Evolutionary conservation across 2,888 invertebrate genomes (phyloP).

Genomic region (Spisula solida): DNA sequence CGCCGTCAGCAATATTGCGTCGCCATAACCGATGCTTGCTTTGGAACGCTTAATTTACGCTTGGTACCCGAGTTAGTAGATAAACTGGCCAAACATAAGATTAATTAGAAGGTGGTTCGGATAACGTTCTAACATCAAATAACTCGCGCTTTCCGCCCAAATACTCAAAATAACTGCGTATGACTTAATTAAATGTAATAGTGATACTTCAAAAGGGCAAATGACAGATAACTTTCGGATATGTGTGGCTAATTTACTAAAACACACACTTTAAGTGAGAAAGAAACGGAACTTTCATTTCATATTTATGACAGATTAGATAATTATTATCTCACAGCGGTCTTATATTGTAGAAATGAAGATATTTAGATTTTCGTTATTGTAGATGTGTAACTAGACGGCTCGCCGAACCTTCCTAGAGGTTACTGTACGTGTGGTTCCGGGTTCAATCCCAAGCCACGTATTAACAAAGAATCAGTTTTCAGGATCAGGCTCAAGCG

Average conservation of each 20-base stretch:
- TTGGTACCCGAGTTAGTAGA: constrained; percentile 10
- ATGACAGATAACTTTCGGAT: background rate
- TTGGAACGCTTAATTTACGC: constrained; percentile 27
- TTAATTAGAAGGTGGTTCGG: constrained; percentile 21
- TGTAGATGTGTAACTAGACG: too few species aligned
- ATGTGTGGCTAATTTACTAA: background rate
- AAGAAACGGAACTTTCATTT: background rate
- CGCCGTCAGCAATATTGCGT: constrained; percentile 21
- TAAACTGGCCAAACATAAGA: background rate
- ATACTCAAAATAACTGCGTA: constrained; percentile 24
- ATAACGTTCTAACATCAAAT: constrained; percentile 19
- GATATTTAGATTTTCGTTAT: too few species aligned
- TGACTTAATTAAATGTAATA: constrained; percentile 1
- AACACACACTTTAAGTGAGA: background rate
- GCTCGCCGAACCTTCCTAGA: too few species aligned
- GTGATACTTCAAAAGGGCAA: background rate
- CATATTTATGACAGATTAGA: constrained; percentile 15
- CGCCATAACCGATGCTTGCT: constrained; percentile 27
- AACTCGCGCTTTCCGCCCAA: constrained; percentile 15
- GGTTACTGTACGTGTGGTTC: too few species aligned
- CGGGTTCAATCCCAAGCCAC: too few species aligned
- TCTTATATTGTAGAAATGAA: too few species aligned
- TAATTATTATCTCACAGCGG: background rate
- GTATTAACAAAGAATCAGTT: too few species aligned
- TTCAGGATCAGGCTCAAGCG: too few species aligned